Conservation (phyloP, 2,888 invertebrate species). For the Parelbella ahira region DNA sequence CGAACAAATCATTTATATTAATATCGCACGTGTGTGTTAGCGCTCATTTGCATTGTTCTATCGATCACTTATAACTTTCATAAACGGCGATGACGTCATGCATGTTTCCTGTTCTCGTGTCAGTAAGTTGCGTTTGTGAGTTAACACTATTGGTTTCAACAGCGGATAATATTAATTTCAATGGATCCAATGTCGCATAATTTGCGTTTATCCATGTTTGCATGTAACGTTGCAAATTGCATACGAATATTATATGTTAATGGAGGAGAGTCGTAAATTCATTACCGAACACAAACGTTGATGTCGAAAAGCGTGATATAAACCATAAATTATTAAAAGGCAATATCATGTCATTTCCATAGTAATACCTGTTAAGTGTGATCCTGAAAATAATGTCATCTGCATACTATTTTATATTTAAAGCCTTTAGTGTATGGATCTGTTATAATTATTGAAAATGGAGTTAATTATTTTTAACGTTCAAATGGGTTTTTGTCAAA, state of each 20-base stretch:
- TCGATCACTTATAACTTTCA: too few species aligned
- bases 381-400: slow-evolving; percentile 10
- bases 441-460: too few species aligned
- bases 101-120: too few species aligned
- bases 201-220: slow-evolving; percentile 29
- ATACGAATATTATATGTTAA: slow-evolving; percentile 32
- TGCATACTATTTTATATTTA: slow-evolving; percentile 16
- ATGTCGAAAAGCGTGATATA: slow-evolving; percentile 28
- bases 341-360: slow-evolving; percentile 22
- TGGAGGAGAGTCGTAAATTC: slow-evolving; percentile 34
- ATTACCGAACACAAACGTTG: slow-evolving; percentile 31
- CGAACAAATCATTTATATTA: too few species aligned
- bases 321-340: slow-evolving; percentile 24
- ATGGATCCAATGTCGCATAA: slow-evolving; percentile 21
- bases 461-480: too few species aligned
- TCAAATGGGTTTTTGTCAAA: too few species aligned
- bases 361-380: slow-evolving; percentile 17
- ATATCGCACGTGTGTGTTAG: too few species aligned
- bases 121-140: background rate
- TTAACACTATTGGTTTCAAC: background rate
- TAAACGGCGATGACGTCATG: too few species aligned
- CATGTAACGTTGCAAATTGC: slow-evolving; percentile 30
- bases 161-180: slow-evolving; percentile 11
- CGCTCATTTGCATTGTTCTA: too few species aligned
- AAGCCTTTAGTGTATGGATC: too few species aligned